Base-by-base conservation (phyloP, 2,113 vertebrate species). In the Xyrauchen texanus region DNA sequence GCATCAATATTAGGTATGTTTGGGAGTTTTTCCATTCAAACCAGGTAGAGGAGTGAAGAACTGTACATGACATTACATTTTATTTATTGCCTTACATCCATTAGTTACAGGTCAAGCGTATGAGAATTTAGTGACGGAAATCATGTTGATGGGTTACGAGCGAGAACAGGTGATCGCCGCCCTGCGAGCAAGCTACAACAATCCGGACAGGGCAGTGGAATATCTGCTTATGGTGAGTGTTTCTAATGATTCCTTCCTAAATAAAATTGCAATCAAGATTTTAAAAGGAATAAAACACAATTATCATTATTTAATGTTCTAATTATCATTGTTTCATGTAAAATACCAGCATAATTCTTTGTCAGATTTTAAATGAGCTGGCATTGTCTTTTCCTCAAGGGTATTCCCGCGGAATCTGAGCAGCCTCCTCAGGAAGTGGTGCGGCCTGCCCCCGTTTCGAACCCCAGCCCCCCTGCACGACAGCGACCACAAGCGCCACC, bases 101-200 rank as follows among this genome's bases (percentile, higher is more conserved):
- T 75, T 76, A 94, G 93, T 94, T 76, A 94, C 93, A 13, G 93
- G 92, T 53, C 90, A 91, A 57, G 93, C 92, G 15, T 94, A 94
- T 82, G 91, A 93, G 84, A 93, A 91, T 82, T 86, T 94, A 85
- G 92, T 94, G 77, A 88, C 91, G 8, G 93, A 93, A 85, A 94
- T 94, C 61, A 93, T 93, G 92, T 92, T 89, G 2, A 94, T 94
- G 91, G 93, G 93, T 55, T 94, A 94, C 65, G 91, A 92, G 69
- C 87, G 92, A 46, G 90, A 92, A 84, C 90, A 89, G 76, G 93
- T 94, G 4, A 85, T 94, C 0, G 82, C 90, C 5, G 92, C 93
- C 0, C 88, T 94, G 55, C 80, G 89, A 82, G 93, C 93, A 62
- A 94, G 93, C 71, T 94, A 84, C 85, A 94, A 94, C 85, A 94